phyloP scores from a whole-genome alignment of 2,888 invertebrate species.

The Zhengitettix transpicula region DNA sequence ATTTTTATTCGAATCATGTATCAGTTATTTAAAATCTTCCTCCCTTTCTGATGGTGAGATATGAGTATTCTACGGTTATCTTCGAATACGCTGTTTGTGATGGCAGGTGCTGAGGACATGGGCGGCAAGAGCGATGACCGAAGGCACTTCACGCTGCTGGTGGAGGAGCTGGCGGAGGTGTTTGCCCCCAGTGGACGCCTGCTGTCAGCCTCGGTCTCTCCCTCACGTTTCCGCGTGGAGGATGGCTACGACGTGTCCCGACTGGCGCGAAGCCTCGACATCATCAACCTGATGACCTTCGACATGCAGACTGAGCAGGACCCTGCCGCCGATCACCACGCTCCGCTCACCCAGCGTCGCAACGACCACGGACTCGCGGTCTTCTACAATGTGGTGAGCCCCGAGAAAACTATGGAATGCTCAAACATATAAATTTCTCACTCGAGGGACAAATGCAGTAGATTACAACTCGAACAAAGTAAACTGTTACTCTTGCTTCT shows the following conservation, averaged over 20 bases:
- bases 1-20: too few relatives aligned
- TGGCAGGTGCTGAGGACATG: constrained; percentile 25
- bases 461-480: too few relatives aligned
- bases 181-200: constrained; percentile 38
- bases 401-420: too few relatives aligned
- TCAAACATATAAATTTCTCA: too few relatives aligned
- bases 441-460: too few relatives aligned
- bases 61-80: too few relatives aligned
- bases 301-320: constrained; percentile 33
- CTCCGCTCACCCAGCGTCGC: constrained; percentile 31
- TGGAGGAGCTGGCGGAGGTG: constrained; percentile 43
- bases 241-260: constrained; percentile 46
- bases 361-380: constrained; percentile 32
- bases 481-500: too few relatives aligned
- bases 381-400: constrained; percentile 33
- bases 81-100: neutral
- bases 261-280: constrained; percentile 41
- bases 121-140: constrained; percentile 32
- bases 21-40: too few relatives aligned
- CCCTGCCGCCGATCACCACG: constrained; percentile 28
- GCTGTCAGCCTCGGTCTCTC: constrained; percentile 39
- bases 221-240: constrained; percentile 42
- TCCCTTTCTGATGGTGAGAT: too few relatives aligned
- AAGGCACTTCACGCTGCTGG: constrained; percentile 33
- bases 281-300: constrained; percentile 52